Evolutionary conservation across 1,140 invertebrate genomes (phyloP).

Genomic region (Heliconius nattereri): DNA sequence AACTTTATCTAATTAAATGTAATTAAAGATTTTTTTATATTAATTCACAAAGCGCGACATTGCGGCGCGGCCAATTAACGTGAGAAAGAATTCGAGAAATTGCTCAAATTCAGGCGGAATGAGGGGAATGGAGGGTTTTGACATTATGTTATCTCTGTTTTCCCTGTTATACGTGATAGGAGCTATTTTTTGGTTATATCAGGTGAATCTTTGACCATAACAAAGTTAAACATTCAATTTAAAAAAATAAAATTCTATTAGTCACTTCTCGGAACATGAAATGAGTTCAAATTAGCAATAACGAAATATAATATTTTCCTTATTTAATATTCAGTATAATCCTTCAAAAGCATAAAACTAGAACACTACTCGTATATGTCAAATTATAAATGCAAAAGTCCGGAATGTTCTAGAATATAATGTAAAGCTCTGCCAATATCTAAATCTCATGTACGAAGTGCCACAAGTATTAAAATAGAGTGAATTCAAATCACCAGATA

Average conservation of each 20-base stretch:
- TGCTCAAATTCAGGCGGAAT: no score
- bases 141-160: no score
- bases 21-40: neutral
- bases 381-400: conserved; percentile 20
- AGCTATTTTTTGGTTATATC: no score
- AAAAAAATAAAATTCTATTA: neutral
- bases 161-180: no score
- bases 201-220: neutral
- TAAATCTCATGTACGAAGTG: conserved; percentile 30
- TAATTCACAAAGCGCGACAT: neutral
- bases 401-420: conserved; percentile 32
- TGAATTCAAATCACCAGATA: conserved; percentile 13
- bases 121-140: no score
- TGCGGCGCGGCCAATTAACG: no score
- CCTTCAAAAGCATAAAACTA: neutral
- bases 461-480: conserved; percentile 28
- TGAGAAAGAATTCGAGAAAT: no score
- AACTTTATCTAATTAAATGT: neutral
- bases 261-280: neutral
- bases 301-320: neutral
- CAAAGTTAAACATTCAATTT: neutral
- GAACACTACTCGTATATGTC: neutral
- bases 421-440: conserved; percentile 36
- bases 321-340: neutral
- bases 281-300: neutral